Conservation (phyloP, 1,140 invertebrate species). For the Tribolium madens region DNA sequence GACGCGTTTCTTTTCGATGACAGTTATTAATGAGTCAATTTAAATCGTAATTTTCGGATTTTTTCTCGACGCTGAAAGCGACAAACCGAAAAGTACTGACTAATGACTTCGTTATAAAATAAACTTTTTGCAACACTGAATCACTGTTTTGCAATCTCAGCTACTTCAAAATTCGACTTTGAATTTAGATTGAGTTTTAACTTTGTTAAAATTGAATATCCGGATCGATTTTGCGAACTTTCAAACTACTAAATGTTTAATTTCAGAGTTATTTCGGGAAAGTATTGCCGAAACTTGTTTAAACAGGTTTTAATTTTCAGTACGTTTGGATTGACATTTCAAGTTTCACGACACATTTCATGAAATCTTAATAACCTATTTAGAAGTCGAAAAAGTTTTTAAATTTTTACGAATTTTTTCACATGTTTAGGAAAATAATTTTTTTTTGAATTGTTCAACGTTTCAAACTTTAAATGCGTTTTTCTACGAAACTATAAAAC, state of each 20-base stretch:
- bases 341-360: no score
- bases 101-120: conserved; percentile 5
- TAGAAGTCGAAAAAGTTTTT: no score
- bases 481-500: no score
- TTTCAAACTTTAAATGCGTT: no score
- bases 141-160: neutral
- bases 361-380: no score
- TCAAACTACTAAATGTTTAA: neutral
- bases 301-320: no score
- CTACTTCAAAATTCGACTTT: neutral
- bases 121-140: neutral
- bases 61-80: neutral
- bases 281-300: neutral
- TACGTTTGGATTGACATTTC: no score
- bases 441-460: no score
- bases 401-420: no score
- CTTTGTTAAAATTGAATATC: neutral
- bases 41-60: conserved; percentile 12
- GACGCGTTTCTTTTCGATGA: conserved; percentile 7
- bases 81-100: conserved; percentile 2
- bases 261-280: neutral
- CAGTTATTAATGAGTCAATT: conserved; percentile 30
- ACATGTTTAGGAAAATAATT: no score
- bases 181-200: neutral
- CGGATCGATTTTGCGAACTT: neutral